Evolutionary conservation across 2,113 vertebrate genomes (phyloP).

Genomic region (Ceyx melanurus): DNA sequence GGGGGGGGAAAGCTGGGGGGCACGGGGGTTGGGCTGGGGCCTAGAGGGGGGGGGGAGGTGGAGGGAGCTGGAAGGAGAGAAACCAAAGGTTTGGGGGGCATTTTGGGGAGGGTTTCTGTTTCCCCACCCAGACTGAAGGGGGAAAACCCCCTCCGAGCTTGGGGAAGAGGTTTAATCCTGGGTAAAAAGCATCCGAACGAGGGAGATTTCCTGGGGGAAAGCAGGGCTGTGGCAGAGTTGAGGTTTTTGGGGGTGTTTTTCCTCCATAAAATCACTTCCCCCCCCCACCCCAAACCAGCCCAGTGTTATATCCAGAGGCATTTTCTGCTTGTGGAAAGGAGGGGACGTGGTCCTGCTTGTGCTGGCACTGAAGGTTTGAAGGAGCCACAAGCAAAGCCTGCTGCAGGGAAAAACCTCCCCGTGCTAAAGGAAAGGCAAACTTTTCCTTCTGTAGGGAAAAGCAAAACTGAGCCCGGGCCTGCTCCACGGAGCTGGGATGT

Average conservation of each 20-base stretch:
- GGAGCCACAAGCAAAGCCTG: neutral
- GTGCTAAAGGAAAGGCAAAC: neutral
- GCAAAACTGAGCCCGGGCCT: fast-evolving
- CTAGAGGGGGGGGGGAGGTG: neutral
- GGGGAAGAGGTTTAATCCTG: neutral
- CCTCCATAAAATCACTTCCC: neutral
- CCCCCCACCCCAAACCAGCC: fast-evolving
- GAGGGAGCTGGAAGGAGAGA: neutral
- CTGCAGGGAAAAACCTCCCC: neutral
- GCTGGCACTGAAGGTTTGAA: fast-evolving
- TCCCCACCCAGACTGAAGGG: fast-evolving
- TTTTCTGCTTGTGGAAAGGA: neutral
- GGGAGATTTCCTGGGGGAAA: neutral
- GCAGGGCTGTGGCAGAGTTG: neutral
- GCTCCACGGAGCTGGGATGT: fast-evolving
- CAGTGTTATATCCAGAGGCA: fast-evolving
- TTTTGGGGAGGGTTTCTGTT: neutral
- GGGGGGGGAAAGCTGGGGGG: too few species aligned
- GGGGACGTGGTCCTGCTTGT: fast-evolving
- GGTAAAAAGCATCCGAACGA: fast-evolving
- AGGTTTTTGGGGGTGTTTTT: neutral
- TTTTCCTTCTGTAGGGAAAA: fast-evolving
- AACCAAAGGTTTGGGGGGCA: neutral
- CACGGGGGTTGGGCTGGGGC: too few species aligned
- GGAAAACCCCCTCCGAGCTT: neutral